These are phyloP conservation scores for Euschistus heros DNA, from an alignment of 1,140 invertebrate genomes.

Conservation along the genomic window DNA sequence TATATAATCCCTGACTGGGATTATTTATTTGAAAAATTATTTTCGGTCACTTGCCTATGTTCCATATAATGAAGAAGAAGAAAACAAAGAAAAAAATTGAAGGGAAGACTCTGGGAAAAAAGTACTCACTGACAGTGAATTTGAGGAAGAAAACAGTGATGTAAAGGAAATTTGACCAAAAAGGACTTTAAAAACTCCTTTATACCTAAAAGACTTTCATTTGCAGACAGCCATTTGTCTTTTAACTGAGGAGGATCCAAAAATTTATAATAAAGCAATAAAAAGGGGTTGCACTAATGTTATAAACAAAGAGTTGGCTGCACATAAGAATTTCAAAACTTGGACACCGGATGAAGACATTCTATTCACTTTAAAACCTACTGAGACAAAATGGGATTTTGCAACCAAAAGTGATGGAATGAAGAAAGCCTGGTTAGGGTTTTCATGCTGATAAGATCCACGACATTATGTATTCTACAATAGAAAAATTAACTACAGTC, in stretches of 20 bases:
- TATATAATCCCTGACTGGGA: not conserved
- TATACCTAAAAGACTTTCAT: not conserved
- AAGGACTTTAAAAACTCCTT: not conserved
- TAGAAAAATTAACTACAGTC: not conserved
- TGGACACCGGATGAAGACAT: no score
- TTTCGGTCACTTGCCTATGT: not conserved
- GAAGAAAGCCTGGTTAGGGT: not conserved
- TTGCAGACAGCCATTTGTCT: not conserved
- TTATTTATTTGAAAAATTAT: not conserved
- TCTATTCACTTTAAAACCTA: not conserved
- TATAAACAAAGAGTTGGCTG: not conserved
- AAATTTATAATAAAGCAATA: not conserved
- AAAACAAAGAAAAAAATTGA: no score
- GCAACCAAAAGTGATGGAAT: not conserved
- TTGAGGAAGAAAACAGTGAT: no score
- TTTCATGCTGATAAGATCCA: not conserved
- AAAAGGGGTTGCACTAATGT: not conserved
- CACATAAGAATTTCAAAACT: not conserved
- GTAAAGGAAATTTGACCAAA: no score
- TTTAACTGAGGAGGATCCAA: not conserved
- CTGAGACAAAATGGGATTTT: not conserved
- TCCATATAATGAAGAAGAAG: not conserved
- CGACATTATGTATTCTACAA: not conserved
- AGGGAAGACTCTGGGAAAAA: not conserved
- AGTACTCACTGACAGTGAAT: not conserved